phyloP scores from a whole-genome alignment of 2,113 vertebrate species.

The Peromyscus leucopus region DNA sequence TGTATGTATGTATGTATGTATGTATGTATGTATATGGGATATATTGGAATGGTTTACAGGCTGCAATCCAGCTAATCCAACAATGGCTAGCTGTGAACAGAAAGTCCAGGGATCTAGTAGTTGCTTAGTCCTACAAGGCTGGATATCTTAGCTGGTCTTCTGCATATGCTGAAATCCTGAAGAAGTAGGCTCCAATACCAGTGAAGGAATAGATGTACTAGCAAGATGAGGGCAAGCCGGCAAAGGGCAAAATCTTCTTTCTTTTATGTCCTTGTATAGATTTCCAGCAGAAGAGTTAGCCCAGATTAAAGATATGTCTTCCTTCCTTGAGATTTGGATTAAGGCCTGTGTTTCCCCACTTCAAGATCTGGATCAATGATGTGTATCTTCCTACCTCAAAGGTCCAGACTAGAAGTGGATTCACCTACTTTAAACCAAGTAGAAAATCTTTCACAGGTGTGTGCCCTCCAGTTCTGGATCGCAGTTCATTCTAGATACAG shows the following conservation, averaged over 20 bases:
- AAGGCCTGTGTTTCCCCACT: not conserved
- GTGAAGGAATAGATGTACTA: not conserved
- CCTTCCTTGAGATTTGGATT: not conserved
- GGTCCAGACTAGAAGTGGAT: not conserved
- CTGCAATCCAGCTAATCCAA: not conserved
- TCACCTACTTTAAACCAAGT: not conserved
- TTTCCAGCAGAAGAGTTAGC: not conserved
- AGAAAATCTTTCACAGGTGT: not conserved
- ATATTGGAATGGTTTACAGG: not conserved
- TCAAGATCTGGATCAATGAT: not conserved
- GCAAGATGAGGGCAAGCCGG: not conserved
- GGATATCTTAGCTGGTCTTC: not conserved
- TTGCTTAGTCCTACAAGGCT: not conserved
- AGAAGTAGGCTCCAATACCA: not conserved
- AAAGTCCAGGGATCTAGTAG: not conserved
- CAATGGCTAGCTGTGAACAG: not conserved
- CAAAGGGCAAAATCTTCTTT: not conserved
- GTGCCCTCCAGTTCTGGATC: not conserved
- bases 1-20: too few species aligned
- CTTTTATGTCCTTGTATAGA: not conserved
- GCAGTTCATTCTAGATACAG: not conserved
- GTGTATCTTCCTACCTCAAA: not conserved
- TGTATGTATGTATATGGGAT: too few species aligned
- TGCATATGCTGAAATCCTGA: not conserved
- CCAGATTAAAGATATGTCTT: not conserved